These are phyloP conservation scores for Lacerta bilineata DNA, from an alignment of 2,797 vertebrate species.

Conservation along the genomic window DNA sequence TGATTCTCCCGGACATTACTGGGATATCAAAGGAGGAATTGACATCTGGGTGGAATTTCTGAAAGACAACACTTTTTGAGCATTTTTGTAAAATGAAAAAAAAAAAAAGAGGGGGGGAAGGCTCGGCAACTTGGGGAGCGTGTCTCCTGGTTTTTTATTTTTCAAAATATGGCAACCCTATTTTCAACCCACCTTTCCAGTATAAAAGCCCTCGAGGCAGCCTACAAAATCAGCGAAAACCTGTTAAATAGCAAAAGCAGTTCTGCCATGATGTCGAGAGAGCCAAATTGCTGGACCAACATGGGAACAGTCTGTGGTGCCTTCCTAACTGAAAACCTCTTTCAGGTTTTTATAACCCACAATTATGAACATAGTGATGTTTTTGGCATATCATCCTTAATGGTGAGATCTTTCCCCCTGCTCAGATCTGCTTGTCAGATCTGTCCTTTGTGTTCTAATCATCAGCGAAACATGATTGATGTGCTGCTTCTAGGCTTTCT, in stretches of 20 bases:
- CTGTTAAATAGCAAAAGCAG: not conserved
- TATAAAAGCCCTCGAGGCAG: not conserved
- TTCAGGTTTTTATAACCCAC: not conserved
- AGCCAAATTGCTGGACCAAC: not conserved
- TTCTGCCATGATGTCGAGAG: not conserved
- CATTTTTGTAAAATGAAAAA: too few relatives aligned
- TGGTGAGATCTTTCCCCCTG: conserved; percentile 18
- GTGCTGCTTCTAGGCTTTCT: not conserved
- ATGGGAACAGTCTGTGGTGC: not conserved
- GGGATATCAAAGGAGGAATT: too few relatives aligned
- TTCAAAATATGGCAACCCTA: too few relatives aligned
- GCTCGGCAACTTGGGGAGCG: too few relatives aligned
- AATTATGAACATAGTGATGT: not conserved
- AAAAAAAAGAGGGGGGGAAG: too few relatives aligned
- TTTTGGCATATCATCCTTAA: not conserved
- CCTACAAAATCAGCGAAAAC: not conserved
- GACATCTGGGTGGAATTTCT: too few relatives aligned
- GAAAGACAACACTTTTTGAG: too few relatives aligned
- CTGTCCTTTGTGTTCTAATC: conserved; percentile 15
- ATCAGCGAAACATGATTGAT: conserved; percentile 18
- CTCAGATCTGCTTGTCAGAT: not conserved
- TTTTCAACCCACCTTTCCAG: conserved; percentile 1
- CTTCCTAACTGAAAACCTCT: not conserved
- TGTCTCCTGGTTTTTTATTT: too few relatives aligned
- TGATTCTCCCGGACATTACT: too few relatives aligned